A percentile compares a stretch with the other conserved stretches of the same genome.
Evolutionary conservation across 2,113 vertebrate genomes (phyloP).

Genomic region (Numenius arquata): DNA sequence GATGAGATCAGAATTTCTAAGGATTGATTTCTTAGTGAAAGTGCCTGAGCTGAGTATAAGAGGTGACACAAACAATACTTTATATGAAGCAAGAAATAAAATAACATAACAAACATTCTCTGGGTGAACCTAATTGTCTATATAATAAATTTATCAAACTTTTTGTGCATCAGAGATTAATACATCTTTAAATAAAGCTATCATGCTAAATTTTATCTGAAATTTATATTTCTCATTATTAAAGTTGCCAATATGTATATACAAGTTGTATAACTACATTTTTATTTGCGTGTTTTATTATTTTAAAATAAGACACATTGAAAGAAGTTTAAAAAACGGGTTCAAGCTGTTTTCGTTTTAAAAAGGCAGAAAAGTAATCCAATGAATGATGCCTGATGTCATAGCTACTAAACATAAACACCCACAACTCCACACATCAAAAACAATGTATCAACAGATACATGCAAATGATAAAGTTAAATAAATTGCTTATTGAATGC

Average conservation of each 20-base stretch:
- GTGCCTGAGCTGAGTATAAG: not conserved
- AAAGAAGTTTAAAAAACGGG: not conserved
- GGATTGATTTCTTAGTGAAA: not conserved
- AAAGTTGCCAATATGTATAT: not conserved
- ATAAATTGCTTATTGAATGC: not conserved
- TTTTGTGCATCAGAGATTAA: not conserved
- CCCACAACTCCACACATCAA: not conserved
- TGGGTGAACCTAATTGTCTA: not conserved
- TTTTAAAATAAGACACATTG: not conserved
- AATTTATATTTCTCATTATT: not conserved
- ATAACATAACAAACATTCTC: not conserved
- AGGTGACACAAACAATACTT: not conserved
- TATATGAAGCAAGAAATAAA: not conserved
- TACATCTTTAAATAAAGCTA: not conserved
- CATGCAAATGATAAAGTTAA: not conserved
- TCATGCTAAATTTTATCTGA: not conserved
- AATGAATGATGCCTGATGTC: not conserved
- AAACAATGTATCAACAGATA: not conserved
- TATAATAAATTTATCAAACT: not conserved
- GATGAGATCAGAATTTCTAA: not conserved
- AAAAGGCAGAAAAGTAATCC: not conserved
- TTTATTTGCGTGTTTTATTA: not conserved
- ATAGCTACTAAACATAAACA: conserved; percentile 1
- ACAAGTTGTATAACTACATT: not conserved
- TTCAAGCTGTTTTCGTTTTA: not conserved